A percentile compares a stretch with the other conserved stretches of the same genome.
Evolutionary conservation across 1,140 invertebrate species (phyloP).

Genomic region (Cotesia chilonis): DNA sequence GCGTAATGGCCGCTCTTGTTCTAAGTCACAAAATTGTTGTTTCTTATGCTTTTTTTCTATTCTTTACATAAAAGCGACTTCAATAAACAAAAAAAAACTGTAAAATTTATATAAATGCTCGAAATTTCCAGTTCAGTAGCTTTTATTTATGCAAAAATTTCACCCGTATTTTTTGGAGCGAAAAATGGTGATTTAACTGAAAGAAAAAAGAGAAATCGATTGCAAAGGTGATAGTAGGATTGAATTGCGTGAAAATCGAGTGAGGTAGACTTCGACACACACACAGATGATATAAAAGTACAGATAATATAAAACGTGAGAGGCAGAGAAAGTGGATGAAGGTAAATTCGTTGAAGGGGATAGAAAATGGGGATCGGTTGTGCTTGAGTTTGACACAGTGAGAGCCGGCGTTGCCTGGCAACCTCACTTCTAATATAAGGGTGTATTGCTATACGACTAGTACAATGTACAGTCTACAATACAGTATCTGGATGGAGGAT

Average conservation of each 20-base stretch:
- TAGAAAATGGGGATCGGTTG: constrained; percentile 39
- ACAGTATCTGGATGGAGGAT: too few relatives aligned
- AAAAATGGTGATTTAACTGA: constrained; percentile 10
- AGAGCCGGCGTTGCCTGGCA: constrained; percentile 61
- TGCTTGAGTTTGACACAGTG: constrained; percentile 63
- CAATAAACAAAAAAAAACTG: too few relatives aligned
- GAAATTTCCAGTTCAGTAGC: too few relatives aligned
- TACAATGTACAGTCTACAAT: too few relatives aligned
- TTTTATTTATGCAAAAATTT: too few relatives aligned
- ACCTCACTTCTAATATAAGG: constrained; percentile 53
- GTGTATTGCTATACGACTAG: background rate
- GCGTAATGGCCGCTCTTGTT: too few relatives aligned
- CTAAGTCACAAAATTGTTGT: too few relatives aligned
- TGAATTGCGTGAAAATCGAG: constrained; percentile 42
- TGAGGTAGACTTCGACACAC: constrained; percentile 5
- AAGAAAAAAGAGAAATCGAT: constrained; percentile 24
- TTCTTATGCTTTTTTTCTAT: too few relatives aligned
- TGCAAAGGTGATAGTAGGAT: constrained; percentile 26
- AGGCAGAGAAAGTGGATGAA: background rate
- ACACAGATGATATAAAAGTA: background rate
- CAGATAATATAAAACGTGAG: constrained; percentile 13
- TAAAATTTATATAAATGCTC: too few relatives aligned
- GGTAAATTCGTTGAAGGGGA: constrained; percentile 41
- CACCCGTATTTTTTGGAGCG: background rate
- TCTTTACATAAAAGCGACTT: too few relatives aligned